These are phyloP conservation scores for Anolis sagrei DNA, from an alignment of 2,113 vertebrate genomes.

Conservation along the genomic window DNA sequence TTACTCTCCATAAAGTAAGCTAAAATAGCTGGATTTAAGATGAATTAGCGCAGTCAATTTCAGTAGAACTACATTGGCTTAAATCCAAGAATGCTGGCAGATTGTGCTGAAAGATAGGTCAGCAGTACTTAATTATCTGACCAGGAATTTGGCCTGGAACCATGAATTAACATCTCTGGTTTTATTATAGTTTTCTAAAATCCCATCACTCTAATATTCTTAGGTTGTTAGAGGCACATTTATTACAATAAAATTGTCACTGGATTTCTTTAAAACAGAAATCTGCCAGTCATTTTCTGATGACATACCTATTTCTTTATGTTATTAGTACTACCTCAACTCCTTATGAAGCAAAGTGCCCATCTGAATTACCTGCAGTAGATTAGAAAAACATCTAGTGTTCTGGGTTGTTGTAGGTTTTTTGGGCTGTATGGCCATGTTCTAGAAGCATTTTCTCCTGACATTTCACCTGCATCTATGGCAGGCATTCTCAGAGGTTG, in stretches of 20 bases:
- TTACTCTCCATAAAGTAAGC: conserved; percentile 3
- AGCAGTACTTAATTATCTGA: conserved; percentile 18
- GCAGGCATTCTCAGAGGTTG: no score
- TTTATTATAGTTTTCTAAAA: conserved; percentile 12
- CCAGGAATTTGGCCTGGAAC: conserved; percentile 12
- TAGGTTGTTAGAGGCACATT: background rate
- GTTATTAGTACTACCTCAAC: background rate
- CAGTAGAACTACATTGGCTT: conserved; percentile 10
- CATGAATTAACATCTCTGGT: background rate
- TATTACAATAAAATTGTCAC: background rate
- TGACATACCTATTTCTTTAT: background rate
- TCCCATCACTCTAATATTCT: background rate
- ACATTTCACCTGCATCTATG: no score
- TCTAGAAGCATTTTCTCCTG: no score
- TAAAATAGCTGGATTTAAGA: conserved; percentile 10
- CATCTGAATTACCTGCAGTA: conserved; percentile 49
- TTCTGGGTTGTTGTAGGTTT: no score
- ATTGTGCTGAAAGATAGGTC: conserved; percentile 33
- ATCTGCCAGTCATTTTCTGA: background rate
- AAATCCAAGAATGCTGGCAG: conserved; percentile 15
- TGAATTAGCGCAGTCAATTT: conserved; percentile 27
- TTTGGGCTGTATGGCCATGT: no score
- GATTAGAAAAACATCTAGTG: background rate
- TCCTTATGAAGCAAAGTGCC: conserved; percentile 62
- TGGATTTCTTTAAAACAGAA: background rate